Evolutionary conservation across 1,140 invertebrate species (phyloP), one percentile per base, ranked within the genome.

Genomic region (Aphidius gifuensis): DNA sequence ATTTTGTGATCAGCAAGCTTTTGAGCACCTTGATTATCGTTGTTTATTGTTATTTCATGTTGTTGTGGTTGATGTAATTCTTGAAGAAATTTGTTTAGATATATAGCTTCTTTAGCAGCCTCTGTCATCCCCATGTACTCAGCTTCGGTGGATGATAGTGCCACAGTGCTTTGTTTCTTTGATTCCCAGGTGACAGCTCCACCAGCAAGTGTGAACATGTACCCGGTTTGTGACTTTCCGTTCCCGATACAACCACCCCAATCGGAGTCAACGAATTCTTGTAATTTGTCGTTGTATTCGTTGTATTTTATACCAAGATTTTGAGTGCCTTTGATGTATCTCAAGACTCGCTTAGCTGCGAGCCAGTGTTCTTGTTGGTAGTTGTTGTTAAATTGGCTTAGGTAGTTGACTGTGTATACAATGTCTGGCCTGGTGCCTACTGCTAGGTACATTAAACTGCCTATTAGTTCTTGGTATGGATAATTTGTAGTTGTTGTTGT

Each of bases 121-220:
- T 62, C 43, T 32, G 64, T 55, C 23, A 74, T 38, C 5, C 69
- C 69, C 40, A 80, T 69, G 62, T 77, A 80, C 58, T 81, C 77
- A 11, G 78, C 66, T 57, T 72, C 79, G 3, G 71, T 74, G 6
- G 70, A 71, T 3, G 76, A 80, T 9, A 80, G 45, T 8, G 78
- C 70, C 5, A 76, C 69, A 43, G 68, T 72, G 2, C 45, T 60
- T 64, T 81, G 80, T 55, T 72, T 73, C 59, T 72, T 68, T 9
- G 66, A 70, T 0, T 38, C 48, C 79, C 75, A 80, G 7, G 58
- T 61, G 57, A 78, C 66, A 7, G 71, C 42, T n/a, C 48, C 67
- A 48, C 64, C 69, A 23, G 60, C 58, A 11, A 69, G 56, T 1
- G 60, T 55, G 58, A 76, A 68, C 2, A 72, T 62, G 55, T 72